These are phyloP conservation scores for Pithecia hirsuta DNA, from an alignment of 2,797 vertebrate genomes.

Conservation along the genomic window DNA sequence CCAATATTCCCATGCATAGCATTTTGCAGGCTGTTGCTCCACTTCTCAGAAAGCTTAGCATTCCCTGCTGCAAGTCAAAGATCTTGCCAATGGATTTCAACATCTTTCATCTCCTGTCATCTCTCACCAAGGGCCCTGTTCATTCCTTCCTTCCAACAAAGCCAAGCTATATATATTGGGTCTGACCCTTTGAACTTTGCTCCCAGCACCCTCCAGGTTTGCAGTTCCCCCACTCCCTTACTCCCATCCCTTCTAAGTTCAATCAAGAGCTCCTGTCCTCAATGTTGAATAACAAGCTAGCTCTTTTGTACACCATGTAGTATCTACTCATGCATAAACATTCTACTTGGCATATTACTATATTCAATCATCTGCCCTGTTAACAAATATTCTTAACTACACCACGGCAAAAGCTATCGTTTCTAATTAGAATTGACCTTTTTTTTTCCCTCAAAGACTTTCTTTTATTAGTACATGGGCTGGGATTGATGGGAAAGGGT, in stretches of 20 bases:
- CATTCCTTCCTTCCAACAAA: conserved; percentile 17
- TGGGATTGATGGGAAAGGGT: neutral
- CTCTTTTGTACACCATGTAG: neutral
- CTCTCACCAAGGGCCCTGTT: neutral
- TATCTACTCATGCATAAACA: neutral
- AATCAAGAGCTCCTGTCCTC: neutral
- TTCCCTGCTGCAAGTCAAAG: conserved; percentile 3
- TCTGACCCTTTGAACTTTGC: neutral
- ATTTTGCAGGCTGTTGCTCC: conserved; percentile 1
- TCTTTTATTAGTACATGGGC: conserved; percentile 80
- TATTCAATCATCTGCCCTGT: neutral
- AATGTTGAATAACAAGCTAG: neutral
- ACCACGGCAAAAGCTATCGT: conserved; percentile 1
- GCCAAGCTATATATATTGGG: neutral
- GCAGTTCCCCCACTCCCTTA: neutral
- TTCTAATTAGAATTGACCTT: conserved; percentile 8
- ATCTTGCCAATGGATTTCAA: conserved; percentile 13
- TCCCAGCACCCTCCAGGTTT: neutral
- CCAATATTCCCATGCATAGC: neutral
- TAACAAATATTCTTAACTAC: conserved; percentile 30
- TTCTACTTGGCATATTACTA: neutral
- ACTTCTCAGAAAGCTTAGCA: conserved; percentile 32
- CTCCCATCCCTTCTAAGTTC: neutral
- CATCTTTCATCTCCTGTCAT: neutral
- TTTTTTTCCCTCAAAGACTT: conserved; percentile 44